Base-by-base conservation (phyloP, 2,888 invertebrate genomes). In the Emesis furor region DNA sequence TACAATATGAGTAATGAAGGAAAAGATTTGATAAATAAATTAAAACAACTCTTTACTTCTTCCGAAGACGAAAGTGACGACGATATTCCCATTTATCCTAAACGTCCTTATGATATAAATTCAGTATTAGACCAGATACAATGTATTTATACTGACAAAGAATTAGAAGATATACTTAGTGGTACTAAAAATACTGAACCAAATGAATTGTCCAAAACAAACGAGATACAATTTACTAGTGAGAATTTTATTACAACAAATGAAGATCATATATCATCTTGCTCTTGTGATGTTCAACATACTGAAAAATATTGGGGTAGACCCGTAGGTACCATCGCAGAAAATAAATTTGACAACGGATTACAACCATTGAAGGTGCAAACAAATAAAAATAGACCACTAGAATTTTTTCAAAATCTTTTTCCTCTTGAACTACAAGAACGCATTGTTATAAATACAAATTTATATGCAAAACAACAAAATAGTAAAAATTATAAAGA, bases 401-500 rank as follows among this genome's bases (percentile, higher is more conserved):
- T 62, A 62, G 62, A 62, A 10, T 62, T 62, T 62, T 62, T 62
- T 62, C 62, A 62, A 62, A 62, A 62, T 62, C 62, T 62, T 62
- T 62, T 62, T 62, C 62, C 62, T 62, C 62, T 62, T 62, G 62
- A 62, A 30, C 62, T 62, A 24, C 14, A 62, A 62, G 62, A 62
- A 24, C 62, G 24, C 62, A 62, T 62, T 62, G 62, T 62, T 62
- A 62, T 62, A 71, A 30, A 71, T 46, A 71, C 42, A 39, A 71
- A 46, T 42, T 24, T 71, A 42, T 71, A 42, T 71, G 42, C 71
- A 42, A 46, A 30, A 24, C 24, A 71, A 71, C 39, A 71, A 42
- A 39, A 71, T 39, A 42, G 42, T 42, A 71, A 71, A 71, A 71
- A 71, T 42, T 71, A 42, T 39, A 42, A 42, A 71, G 71, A 71